These are phyloP conservation scores for Drosophila navojoa DNA, from an alignment of 1,140 invertebrate species.

Conservation along the genomic window DNA sequence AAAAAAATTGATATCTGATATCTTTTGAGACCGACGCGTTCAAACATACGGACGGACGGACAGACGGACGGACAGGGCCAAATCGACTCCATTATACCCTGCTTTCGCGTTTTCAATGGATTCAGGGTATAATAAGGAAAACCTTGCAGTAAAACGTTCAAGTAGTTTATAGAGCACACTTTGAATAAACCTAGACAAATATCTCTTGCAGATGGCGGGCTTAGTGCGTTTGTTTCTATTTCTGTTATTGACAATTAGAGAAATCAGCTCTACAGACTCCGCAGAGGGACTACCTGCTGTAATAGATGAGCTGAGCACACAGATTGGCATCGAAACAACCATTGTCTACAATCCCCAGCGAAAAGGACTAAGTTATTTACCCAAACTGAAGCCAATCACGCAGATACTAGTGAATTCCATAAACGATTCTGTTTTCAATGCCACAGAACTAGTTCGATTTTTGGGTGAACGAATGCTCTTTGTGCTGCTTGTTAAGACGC, in stretches of 20 bases:
- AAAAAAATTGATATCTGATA: too few species aligned
- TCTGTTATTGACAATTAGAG: constrained; percentile 10
- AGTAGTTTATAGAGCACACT: neutral
- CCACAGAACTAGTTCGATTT: constrained; percentile 10
- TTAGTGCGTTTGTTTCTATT: neutral
- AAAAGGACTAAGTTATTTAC: constrained; percentile 1
- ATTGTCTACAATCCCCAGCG: constrained; percentile 37
- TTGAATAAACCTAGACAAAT: neutral
- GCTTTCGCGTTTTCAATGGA: too few species aligned
- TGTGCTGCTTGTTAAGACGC: constrained; percentile 33
- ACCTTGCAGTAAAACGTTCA: too few species aligned
- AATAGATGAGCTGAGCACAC: constrained; percentile 50
- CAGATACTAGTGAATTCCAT: constrained; percentile 31
- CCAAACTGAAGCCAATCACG: neutral
- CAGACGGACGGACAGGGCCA: too few species aligned
- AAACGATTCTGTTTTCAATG: constrained; percentile 17
- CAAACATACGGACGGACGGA: too few species aligned
- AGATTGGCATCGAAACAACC: constrained; percentile 34
- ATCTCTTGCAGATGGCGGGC: constrained; percentile 57
- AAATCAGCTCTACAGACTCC: neutral
- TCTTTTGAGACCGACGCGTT: too few species aligned
- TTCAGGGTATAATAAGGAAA: too few species aligned
- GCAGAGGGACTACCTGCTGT: constrained; percentile 9
- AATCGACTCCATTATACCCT: too few species aligned
- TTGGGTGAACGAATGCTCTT: constrained; percentile 34